Evolutionary conservation across 1,140 invertebrate species (phyloP).

Genomic region (Eupeodes corollae): DNA sequence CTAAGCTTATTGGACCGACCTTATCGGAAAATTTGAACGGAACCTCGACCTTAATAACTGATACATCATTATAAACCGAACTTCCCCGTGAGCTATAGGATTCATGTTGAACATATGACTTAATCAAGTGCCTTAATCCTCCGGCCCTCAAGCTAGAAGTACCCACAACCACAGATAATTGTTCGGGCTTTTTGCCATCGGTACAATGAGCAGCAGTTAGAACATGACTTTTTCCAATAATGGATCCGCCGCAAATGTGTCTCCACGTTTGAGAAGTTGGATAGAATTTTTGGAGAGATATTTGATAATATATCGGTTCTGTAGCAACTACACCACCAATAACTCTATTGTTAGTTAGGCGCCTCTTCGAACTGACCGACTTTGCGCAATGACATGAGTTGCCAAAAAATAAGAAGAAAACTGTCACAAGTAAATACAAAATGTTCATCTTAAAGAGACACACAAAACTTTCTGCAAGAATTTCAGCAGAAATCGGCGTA

Average conservation of each 20-base stretch:
- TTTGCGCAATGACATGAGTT: no score
- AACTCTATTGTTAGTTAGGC: slow-evolving; percentile 8
- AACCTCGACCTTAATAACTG: slow-evolving; percentile 21
- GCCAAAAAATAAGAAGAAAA: no score
- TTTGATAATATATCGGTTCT: slow-evolving; percentile 26
- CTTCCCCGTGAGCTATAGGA: slow-evolving; percentile 19
- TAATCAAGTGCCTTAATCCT: slow-evolving; percentile 24
- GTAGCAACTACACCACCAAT: slow-evolving; percentile 25
- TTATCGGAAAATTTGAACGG: slow-evolving; percentile 17
- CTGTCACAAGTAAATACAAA: no score
- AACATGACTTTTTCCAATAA: slow-evolving; percentile 29
- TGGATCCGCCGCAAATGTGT: slow-evolving; percentile 36
- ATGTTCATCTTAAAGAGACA: no score
- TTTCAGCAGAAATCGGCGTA: no score
- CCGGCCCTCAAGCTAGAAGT: slow-evolving; percentile 37
- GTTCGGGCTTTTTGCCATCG: slow-evolving; percentile 19
- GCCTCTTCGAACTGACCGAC: no score
- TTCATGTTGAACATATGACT: slow-evolving; percentile 21
- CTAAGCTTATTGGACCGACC: slow-evolving; percentile 17
- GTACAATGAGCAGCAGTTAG: slow-evolving; percentile 38
- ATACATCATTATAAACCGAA: slow-evolving; percentile 28
- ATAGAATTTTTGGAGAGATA: slow-evolving; percentile 20
- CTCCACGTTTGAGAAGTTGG: slow-evolving; percentile 10
- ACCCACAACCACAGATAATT: slow-evolving; percentile 37
- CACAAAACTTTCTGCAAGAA: no score